These are phyloP conservation scores for Baronia brevicornis DNA, from an alignment of 2,888 invertebrate species.

Conservation along the genomic window DNA sequence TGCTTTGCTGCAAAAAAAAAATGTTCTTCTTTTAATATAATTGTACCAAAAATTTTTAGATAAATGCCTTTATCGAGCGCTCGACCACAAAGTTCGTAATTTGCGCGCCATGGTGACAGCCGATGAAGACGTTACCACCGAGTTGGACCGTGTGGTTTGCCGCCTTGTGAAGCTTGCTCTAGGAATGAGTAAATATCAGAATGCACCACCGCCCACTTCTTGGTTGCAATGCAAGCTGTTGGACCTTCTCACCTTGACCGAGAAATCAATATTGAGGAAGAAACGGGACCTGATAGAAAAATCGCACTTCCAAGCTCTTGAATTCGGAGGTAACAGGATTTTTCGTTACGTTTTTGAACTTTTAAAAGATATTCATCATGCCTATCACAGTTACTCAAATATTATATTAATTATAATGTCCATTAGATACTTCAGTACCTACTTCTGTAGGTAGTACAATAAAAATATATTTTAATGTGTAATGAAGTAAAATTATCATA, in stretches of 20 bases:
- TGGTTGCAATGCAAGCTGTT: conserved; percentile 62
- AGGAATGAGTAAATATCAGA: conserved; percentile 31
- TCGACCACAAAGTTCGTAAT: conserved; percentile 51
- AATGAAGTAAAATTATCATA: too few relatives aligned
- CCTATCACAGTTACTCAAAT: too few relatives aligned
- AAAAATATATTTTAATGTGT: too few relatives aligned
- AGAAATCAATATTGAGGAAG: conserved; percentile 50
- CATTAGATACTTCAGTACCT: too few relatives aligned
- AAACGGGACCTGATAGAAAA: conserved; percentile 36
- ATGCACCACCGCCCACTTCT: conserved; percentile 36
- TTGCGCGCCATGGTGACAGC: conserved; percentile 43
- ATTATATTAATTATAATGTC: too few relatives aligned
- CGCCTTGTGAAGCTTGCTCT: conserved; percentile 55
- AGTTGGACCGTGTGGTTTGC: conserved; percentile 52
- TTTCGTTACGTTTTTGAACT: too few relatives aligned
- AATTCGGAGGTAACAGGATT: conserved; percentile 13
- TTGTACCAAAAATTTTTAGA: conserved; percentile 29
- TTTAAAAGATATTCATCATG: too few relatives aligned
- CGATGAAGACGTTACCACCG: conserved; percentile 51
- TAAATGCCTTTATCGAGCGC: conserved; percentile 44
- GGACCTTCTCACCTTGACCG: conserved; percentile 53
- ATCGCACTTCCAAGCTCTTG: conserved; percentile 33
- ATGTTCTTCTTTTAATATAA: too few relatives aligned
- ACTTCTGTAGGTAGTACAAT: too few relatives aligned
- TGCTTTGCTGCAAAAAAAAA: too few relatives aligned